Base-by-base conservation (phyloP, 2,113 vertebrate genomes). In the Nicator chloris region DNA sequence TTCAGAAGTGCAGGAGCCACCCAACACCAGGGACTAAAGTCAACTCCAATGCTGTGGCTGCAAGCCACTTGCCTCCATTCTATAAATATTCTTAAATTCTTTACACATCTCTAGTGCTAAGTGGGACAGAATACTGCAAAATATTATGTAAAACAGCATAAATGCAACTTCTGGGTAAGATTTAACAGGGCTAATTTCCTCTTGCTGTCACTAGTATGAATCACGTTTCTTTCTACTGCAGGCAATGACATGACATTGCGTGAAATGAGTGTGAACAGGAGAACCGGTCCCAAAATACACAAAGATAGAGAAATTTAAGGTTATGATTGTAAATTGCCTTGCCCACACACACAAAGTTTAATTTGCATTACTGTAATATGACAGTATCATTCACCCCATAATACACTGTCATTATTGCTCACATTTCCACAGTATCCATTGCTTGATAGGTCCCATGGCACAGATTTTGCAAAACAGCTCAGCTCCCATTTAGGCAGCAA, bases 391-490 rank as follows among this genome's bases (percentile, higher is more conserved):
- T 96, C 92, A 94, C 90, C 64, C 47, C 51, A 86, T 95, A 95
- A 94, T 81, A 90, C 72, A 64, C 40, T 90, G 79, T 88, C 85
- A 88, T 96, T 96, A 97, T 53, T 93, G 95, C 92, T 95, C 88
- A 86, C 65, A 96, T 97, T 96, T 96, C 95, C 94, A 97, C 95
- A 88, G 93, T 83, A 96, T 93, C 92, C 90, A 81, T 59, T 47
- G 69, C 95, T 93, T 83, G 85, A 95, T 95, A 78, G 90, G 47
- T 88, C 93, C 79, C 87, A 65, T 15, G 54, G 82, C 94, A 94
- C 64, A 90, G 64, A 94, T 95, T 97, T 82, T 92, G 92, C 93
- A 88, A 93, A 95, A 92, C 90, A 96, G 85, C 85, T 93, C 92
- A 93, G 92, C 85, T 95, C 88, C 64, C 76, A 69, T 92, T 90